Evolutionary conservation across 2,113 vertebrate species (phyloP).

Genomic region (Hippocampus abdominalis): DNA sequence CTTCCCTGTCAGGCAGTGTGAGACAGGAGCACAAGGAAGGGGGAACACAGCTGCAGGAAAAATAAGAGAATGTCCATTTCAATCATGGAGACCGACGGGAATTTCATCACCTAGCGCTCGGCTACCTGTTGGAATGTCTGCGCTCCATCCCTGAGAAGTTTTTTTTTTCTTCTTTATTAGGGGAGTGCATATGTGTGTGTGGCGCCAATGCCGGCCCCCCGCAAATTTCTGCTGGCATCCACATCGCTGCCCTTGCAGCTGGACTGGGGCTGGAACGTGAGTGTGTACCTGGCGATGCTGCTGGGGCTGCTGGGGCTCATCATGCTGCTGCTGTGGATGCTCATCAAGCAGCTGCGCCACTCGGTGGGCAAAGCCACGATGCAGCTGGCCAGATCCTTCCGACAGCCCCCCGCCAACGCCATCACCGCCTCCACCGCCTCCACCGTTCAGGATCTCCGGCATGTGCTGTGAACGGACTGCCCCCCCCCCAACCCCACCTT

Average conservation of each 20-base stretch:
- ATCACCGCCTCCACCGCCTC: neutral
- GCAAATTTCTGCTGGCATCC: slow-evolving; percentile 69
- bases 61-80: slow-evolving; percentile 1
- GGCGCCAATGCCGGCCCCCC: slow-evolving; percentile 69
- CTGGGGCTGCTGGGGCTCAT: slow-evolving; percentile 79
- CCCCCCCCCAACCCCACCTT: neutral
- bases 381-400: slow-evolving; percentile 64
- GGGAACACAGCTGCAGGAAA: neutral
- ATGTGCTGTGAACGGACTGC: slow-evolving; percentile 54
- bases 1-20: neutral
- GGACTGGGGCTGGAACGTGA: slow-evolving; percentile 85
- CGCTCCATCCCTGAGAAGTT: slow-evolving; percentile 30
- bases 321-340: slow-evolving; percentile 82
- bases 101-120: slow-evolving; percentile 26
- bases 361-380: slow-evolving; percentile 72
- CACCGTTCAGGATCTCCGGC: slow-evolving; percentile 58
- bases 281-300: slow-evolving; percentile 82
- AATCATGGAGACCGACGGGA: slow-evolving; percentile 33
- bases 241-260: slow-evolving; percentile 73
- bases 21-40: neutral
- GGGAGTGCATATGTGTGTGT: neutral
- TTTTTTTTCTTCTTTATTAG: slow-evolving; percentile 19
- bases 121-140: slow-evolving; percentile 18
- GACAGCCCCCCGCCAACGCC: slow-evolving; percentile 59
- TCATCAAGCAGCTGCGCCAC: slow-evolving; percentile 84